A percentile compares a stretch with the other conserved stretches of the same genome.
phyloP scores from a whole-genome alignment of 2,113 vertebrate species.

The Neopipo cinnamomea region DNA sequence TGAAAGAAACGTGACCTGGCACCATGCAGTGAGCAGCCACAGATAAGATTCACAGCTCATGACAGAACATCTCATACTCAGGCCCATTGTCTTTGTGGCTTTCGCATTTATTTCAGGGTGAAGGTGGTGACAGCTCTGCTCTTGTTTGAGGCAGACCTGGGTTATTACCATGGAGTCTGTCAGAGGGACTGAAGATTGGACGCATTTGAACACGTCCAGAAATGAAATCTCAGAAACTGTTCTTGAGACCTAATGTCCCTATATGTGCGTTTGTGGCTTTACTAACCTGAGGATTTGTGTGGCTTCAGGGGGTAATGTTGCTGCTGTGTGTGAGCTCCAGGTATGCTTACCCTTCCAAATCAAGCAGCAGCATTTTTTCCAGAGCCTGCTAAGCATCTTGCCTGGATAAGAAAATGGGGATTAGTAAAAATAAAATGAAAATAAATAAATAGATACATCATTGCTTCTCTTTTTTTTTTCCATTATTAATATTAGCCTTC shows the following conservation, averaged over 20 bases:
- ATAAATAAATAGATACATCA: not conserved
- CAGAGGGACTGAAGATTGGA: rapidly evolving
- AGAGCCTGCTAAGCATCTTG: not conserved
- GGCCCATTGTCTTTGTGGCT: not conserved
- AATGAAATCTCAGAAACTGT: not conserved
- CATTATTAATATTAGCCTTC: conserved; percentile 46
- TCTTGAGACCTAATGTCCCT: not conserved
- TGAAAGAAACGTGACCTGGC: not conserved
- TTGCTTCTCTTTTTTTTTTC: not conserved
- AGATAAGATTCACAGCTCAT: not conserved
- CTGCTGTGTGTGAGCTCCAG: not conserved
- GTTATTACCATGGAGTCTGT: not conserved
- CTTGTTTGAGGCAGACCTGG: not conserved
- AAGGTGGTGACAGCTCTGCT: not conserved
- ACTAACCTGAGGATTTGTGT: rapidly evolving
- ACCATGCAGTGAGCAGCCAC: not conserved
- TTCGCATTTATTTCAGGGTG: not conserved
- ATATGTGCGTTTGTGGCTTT: rapidly evolving
- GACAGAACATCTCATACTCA: not conserved
- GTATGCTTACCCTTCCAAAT: not conserved
- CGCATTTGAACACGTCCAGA: rapidly evolving
- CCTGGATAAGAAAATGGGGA: not conserved
- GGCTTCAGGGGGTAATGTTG: not conserved
- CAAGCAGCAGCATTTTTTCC: not conserved
- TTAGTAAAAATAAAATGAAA: not conserved